Percentiles rank a stretch among this genome's conserved stretches.
phyloP scores from a whole-genome alignment of 2,797 vertebrate genomes.

The Luscinia megarhynchos region DNA sequence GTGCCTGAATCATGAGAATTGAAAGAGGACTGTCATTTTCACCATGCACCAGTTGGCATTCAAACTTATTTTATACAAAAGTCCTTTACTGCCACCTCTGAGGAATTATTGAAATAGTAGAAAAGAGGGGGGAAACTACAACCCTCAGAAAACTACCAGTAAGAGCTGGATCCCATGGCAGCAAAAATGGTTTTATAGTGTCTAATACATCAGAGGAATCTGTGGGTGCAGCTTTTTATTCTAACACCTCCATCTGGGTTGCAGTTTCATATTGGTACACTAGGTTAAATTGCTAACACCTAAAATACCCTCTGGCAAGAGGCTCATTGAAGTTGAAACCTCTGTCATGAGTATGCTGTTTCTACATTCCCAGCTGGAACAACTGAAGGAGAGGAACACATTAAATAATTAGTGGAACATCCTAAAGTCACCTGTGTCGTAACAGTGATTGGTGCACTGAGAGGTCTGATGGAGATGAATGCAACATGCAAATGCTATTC shows the following conservation, averaged over 20 bases:
- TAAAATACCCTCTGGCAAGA: neutral
- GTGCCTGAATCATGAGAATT: neutral
- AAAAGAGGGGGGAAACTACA: neutral
- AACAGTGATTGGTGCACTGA: neutral
- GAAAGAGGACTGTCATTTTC: neutral
- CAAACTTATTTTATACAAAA: neutral
- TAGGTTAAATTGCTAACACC: neutral
- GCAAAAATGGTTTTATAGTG: neutral
- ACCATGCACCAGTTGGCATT: neutral
- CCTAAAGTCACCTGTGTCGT: neutral
- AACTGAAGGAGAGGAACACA: neutral
- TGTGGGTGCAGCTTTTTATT: neutral
- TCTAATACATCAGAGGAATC: neutral
- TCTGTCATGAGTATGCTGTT: neutral
- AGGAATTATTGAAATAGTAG: neutral
- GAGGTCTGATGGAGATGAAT: neutral
- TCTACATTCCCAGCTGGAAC: neutral
- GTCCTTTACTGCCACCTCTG: neutral
- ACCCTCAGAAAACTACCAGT: neutral
- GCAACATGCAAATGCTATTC: neutral
- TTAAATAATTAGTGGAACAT: neutral
- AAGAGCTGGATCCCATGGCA: neutral
- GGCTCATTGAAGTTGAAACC: neutral
- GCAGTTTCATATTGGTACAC: neutral
- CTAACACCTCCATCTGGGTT: neutral